Evolutionary conservation across 2,113 vertebrate genomes (phyloP), one percentile per base, ranked within the genome.

Genomic region (Rallus limicola): DNA sequence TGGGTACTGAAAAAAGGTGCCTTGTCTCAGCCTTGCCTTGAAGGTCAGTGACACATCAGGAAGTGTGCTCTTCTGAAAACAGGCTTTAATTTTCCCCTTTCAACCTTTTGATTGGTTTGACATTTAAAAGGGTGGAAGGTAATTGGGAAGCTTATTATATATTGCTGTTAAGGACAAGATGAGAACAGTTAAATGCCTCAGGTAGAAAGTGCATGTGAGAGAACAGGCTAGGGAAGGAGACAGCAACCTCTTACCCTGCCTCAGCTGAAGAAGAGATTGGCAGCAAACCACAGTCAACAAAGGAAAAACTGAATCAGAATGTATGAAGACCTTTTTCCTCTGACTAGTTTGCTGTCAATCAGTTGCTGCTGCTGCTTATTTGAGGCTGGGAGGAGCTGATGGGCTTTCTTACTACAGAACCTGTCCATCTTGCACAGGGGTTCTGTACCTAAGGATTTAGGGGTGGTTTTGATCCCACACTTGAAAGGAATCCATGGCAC

Each of bases 1-100:
- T 11, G 6, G 0, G 13, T 6, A 1, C 44, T 34, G 52, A 5
- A 14, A 9, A n/a, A 6, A 13, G 16, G 5, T 20, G 29, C 0
- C 0, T 16, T 56, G 5, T 28, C 38, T 18, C 13, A 13, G 40
- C n/a, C 17, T 18, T 28, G 89, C 28, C 68, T 36, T 31, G 68
- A 63, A 91, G 77, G 86, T 83, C 86, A 50, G 80, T 10, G 24
- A 3, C 9, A 42, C 50, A 11, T 20, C 33, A 69, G 63, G 5
- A 29, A 23, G 59, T 10, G 40, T 28, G 71, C 80, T 70, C 67
- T 20, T 67, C 67, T 62, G 80, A 40, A 64, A 88, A 62, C 1
- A 65, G 59, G 33, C 77, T 86, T 55, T 74, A 20, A 62, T 81
- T 69, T 15, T 52, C 72, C 64, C 93, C 64, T 59, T 46, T 10